phyloP scores from a whole-genome alignment of 2,888 invertebrate species.

The Cantharis nigra region DNA sequence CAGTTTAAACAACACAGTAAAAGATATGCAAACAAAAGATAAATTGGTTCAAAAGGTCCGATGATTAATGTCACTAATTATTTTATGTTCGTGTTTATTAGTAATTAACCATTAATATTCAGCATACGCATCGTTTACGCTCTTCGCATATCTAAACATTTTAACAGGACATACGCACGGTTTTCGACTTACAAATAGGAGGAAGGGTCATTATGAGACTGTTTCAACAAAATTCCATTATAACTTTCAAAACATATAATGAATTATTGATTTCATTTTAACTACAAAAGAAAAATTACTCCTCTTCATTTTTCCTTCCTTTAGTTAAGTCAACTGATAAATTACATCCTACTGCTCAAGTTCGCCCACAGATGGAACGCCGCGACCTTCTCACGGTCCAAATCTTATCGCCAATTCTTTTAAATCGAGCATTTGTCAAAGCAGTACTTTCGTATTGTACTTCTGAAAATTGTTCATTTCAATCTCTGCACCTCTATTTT shows the following conservation, averaged over 20 bases:
- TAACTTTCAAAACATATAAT: not conserved
- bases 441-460: too few species aligned
- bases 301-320: not conserved
- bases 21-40: not conserved
- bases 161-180: slow-evolving; percentile 25
- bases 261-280: not conserved
- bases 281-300: not conserved
- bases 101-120: slow-evolving; percentile 38
- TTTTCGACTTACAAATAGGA: slow-evolving; percentile 25
- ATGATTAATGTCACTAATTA: slow-evolving; percentile 33
- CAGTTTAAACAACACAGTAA: not conserved
- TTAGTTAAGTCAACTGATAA: not conserved
- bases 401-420: too few species aligned
- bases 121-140: slow-evolving; percentile 28
- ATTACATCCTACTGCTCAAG: not conserved
- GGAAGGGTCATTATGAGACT: slow-evolving; percentile 10
- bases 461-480: too few species aligned
- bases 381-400: too few species aligned
- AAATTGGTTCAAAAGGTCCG: slow-evolving; percentile 7
- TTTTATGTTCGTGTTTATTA: slow-evolving; percentile 34
- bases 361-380: not conserved
- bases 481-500: too few species aligned
- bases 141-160: slow-evolving; percentile 25
- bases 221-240: slow-evolving; percentile 1
- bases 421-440: too few species aligned